A percentile compares a stretch with the other conserved stretches of the same genome.
Conservation (phyloP, 2,113 vertebrate genomes). For the Melanerpes aurifrons region DNA sequence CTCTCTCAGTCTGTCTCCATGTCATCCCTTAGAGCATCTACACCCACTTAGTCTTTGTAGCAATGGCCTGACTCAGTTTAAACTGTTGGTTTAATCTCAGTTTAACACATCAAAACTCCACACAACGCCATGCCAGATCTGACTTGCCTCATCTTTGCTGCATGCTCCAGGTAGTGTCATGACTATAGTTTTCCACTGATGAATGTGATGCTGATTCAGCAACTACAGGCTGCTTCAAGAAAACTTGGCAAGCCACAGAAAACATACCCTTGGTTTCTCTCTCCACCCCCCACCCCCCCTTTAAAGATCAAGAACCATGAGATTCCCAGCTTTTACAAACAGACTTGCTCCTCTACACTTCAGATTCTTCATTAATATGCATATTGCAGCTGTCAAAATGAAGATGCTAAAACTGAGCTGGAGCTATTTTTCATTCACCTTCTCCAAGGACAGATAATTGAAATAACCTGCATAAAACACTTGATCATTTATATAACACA, state of each 20-base stretch:
- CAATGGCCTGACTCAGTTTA: background rate
- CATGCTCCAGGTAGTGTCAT: background rate
- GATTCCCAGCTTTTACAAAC: background rate
- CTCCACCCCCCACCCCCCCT: too few relatives aligned
- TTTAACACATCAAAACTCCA: background rate
- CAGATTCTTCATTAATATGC: background rate
- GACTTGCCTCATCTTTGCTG: background rate
- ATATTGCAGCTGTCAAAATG: background rate
- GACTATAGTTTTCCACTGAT: background rate
- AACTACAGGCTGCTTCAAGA: background rate
- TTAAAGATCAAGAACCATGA: background rate
- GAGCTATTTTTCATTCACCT: constrained; percentile 35
- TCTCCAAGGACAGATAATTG: constrained; percentile 43
- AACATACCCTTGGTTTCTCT: background rate
- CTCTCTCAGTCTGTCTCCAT: too few relatives aligned
- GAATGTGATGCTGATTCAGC: background rate
- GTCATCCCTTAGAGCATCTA: background rate
- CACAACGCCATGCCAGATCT: background rate
- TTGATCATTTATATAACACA: background rate
- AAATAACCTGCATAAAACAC: constrained; percentile 25
- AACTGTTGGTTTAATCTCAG: background rate
- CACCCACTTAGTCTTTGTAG: background rate
- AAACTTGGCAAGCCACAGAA: background rate
- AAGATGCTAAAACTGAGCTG: constrained; percentile 31
- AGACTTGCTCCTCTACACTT: background rate